Base-by-base conservation (phyloP, 2,113 vertebrate genomes). In the Sturnira hondurensis region DNA sequence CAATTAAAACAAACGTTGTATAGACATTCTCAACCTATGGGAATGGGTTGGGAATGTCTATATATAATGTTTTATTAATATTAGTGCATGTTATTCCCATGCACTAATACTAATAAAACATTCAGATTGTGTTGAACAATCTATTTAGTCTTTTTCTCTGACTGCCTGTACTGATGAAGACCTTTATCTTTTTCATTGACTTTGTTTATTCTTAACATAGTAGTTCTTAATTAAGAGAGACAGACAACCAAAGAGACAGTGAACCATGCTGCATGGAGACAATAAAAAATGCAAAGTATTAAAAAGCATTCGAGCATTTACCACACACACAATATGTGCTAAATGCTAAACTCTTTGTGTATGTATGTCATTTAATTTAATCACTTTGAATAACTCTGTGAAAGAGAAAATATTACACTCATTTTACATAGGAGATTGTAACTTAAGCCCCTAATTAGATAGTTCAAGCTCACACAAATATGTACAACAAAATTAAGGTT, bases 91-190 rank as follows among this genome's bases (percentile, higher is more conserved):
- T n/a, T 96, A 61, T 82, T 74, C 50, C 8, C 11, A 50, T 16
- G 4, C 22, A 54, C 7, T 78, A 52, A 36, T 80, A 80, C 52
- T 78, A 36, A 80, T 73, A 58, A 85, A 70, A 83, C 24, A 54
- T 84, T 86, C 50, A 86, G 26, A 58, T 22, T 81, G 10, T 70
- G 15, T 97, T 50, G 28, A 95, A 16, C 28, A 61, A 78, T 89
- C 90, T 95, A 45, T 97, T 36, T 56, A 4, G 17, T 56, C 43
- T 83, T 73, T 94, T 90, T 82, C 73, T 45, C 76, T 95, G 86
- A 77, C 33, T 77, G 36, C 61, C 47, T 94, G 9, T 61, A 36
- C 28, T 68, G 20, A 24, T 76, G 63, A 83, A 71, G 31, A 7
- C 11, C 10, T 45, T 56, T 82, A 28, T 73, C 7, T 41, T 83